These are phyloP conservation scores for Heliconius sara DNA, from an alignment of 2,888 invertebrate species.

Conservation along the genomic window DNA sequence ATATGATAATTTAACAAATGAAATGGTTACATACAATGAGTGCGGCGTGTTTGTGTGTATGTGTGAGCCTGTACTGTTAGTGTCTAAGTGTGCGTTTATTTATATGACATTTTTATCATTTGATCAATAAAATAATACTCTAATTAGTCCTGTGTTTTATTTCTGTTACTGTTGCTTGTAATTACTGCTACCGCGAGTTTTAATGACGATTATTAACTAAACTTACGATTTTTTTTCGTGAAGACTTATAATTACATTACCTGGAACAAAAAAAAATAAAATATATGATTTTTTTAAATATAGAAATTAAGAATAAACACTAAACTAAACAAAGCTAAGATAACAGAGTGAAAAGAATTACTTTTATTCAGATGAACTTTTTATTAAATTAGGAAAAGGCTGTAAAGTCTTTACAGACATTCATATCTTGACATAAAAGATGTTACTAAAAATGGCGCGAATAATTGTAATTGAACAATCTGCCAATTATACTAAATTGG, in stretches of 20 bases:
- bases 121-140: slow-evolving; percentile 45
- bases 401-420: no score
- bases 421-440: no score
- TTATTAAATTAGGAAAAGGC: no score
- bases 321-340: no score
- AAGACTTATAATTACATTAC: background rate
- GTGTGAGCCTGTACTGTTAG: background rate
- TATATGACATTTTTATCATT: slow-evolving; percentile 44
- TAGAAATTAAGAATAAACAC: no score
- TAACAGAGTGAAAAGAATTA: no score
- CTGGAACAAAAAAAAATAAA: background rate
- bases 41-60: background rate
- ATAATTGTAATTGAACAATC: no score
- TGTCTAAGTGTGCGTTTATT: slow-evolving; percentile 25
- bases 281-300: background rate
- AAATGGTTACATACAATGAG: background rate
- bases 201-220: no score
- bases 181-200: background rate
- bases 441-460: no score
- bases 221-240: background rate
- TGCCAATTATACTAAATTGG: no score
- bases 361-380: no score
- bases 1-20: background rate
- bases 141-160: slow-evolving; percentile 29
- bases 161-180: background rate